These are phyloP conservation scores for Cabera pusaria DNA, from an alignment of 2,888 invertebrate species.

Conservation along the genomic window DNA sequence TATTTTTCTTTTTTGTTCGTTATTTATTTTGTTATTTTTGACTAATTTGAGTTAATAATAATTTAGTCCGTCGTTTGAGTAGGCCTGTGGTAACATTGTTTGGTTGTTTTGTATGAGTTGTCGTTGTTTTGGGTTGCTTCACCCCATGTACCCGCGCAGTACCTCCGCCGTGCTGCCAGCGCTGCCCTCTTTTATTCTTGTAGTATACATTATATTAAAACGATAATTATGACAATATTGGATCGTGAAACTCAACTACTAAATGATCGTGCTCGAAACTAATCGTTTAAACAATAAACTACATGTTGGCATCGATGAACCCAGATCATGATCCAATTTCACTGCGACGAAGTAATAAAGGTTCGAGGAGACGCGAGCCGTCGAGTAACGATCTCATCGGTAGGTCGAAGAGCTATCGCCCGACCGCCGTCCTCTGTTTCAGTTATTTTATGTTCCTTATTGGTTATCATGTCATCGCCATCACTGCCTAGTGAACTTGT, in stretches of 20 bases:
- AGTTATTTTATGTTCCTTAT: slow-evolving; percentile 26
- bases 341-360: no score
- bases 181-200: no score
- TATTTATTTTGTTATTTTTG: slow-evolving; percentile 35
- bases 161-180: no score
- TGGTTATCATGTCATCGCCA: slow-evolving; percentile 37
- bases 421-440: slow-evolving; percentile 25
- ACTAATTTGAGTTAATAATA: slow-evolving; percentile 45
- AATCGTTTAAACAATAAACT: no score
- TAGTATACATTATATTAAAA: no score
- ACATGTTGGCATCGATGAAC: no score
- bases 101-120: slow-evolving; percentile 45
- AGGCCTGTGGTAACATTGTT: slow-evolving; percentile 47
- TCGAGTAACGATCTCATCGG: background rate
- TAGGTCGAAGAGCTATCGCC: slow-evolving; percentile 48
- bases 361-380: no score
- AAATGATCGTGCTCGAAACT: no score
- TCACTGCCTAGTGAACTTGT: slow-evolving; percentile 17
- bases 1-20: slow-evolving; percentile 40
- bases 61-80: slow-evolving; percentile 44
- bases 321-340: slow-evolving; percentile 40
- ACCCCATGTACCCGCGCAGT: slow-evolving; percentile 50
- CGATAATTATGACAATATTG: slow-evolving; percentile 18
- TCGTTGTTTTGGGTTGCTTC: slow-evolving; percentile 65
- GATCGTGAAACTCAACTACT: slow-evolving; percentile 27